Evolutionary conservation across 2,888 invertebrate genomes (phyloP), one percentile per base, ranked within the genome.

Genomic region (Drosophila prolongata): DNA sequence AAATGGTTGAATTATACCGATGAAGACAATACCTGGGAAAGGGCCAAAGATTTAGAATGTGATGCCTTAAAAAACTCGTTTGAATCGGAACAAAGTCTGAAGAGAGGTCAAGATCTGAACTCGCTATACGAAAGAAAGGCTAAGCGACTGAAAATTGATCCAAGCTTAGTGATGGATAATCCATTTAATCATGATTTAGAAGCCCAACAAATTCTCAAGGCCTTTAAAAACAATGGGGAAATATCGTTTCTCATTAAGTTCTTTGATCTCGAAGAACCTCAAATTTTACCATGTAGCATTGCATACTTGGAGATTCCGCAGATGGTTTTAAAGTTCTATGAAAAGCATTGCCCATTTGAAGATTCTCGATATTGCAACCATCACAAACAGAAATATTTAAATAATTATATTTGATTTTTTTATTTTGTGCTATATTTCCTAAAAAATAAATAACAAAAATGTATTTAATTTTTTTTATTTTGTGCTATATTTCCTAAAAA

Each of bases 231-330:
- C 5, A 6, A 11, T n/a, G 66, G 40, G 0, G 34, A 56, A 64
- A 30, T 75, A 10, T 14, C 34, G 1, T 65, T 77, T 47, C 1
- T 75, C 1, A 62, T 75, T 10, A 67, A 67, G 27, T 78, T 79
- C 14, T 16, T 49, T 35, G 42, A 50, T 8, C 37, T 78, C 1
- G 50, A 61, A 3, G 27, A 61, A 1, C 47, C 57, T 6, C 55
- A 59, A 56, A 11, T 27, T 0, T 27, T 77, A 0, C 10, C 49
- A 3, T 44, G 64, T 5, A 13, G 50, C 3, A 24, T 65, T 1
- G 80, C 78, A 2, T 71, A 80, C 42, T 16, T n/a, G 13, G 42
- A 78, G 34, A 65, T 75, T 14, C 80, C 78, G 0, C 61, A 71
- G 8, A 64, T 79, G 72, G 53, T 72, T 0, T 9, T 79, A 0